Conservation (phyloP, 2,113 vertebrate genomes). For the Rhegmatorhina hoffmannsi region DNA sequence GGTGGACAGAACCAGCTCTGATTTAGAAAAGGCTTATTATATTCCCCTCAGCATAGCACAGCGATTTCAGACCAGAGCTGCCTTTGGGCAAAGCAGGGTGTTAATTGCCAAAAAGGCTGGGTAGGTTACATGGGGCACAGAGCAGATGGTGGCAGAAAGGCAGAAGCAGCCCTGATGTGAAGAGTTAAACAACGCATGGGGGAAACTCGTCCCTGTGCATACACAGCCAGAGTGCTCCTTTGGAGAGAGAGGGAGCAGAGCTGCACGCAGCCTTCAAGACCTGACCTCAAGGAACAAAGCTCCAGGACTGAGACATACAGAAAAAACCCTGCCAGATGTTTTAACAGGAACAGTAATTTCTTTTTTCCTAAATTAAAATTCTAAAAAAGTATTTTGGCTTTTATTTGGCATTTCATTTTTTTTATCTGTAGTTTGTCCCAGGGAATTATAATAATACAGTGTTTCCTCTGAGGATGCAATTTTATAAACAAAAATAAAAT, state of each 20-base stretch:
- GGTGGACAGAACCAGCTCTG: background rate
- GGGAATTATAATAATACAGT: background rate
- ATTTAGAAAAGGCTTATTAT: background rate
- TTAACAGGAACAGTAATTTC: background rate
- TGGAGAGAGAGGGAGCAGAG: background rate
- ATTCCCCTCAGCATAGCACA: background rate
- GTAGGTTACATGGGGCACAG: rapidly evolving
- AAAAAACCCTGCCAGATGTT: rapidly evolving
- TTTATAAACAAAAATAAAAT: background rate
- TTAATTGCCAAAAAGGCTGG: background rate
- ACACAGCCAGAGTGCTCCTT: background rate
- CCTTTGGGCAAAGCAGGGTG: background rate
- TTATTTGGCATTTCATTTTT: background rate
- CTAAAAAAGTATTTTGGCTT: background rate
- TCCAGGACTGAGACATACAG: background rate
- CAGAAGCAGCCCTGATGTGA: background rate
- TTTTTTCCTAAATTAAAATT: background rate
- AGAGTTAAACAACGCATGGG: background rate
- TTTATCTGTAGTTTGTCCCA: background rate
- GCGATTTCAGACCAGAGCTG: background rate
- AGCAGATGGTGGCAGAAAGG: background rate
- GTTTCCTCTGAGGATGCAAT: background rate
- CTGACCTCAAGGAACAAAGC: background rate
- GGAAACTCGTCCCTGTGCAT: background rate
- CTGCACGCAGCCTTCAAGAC: background rate